Evolutionary conservation across 2,113 vertebrate species (phyloP).

Genomic region (Plotosus lineatus): DNA sequence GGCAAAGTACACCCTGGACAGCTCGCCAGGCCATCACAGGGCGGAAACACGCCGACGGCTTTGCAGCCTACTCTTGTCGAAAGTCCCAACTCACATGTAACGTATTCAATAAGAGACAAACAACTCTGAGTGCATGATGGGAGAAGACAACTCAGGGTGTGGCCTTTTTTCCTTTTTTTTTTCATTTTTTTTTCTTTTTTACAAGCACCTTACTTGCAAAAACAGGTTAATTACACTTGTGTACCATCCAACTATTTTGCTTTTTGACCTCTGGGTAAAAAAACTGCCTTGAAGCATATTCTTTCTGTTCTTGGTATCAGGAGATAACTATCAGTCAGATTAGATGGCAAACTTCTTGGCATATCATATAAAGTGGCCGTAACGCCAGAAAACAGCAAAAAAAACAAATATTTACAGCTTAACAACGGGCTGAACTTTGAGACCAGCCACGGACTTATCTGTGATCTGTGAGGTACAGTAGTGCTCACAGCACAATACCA

Average conservation of each 20-base stretch:
- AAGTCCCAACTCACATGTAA: constrained; percentile 49
- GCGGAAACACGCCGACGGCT: no score
- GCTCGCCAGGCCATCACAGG: no score
- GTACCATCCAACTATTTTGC: constrained; percentile 16
- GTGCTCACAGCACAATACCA: constrained; percentile 57
- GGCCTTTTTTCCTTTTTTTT: no score
- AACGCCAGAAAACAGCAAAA: constrained; percentile 56
- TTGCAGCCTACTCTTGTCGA: no score
- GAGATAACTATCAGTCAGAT: constrained; percentile 63
- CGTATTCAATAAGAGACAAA: constrained; percentile 19
- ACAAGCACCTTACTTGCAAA: neutral
- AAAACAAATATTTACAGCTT: constrained; percentile 54
- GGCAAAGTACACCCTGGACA: no score
- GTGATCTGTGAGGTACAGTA: constrained; percentile 49
- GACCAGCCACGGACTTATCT: constrained; percentile 41
- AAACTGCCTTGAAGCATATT: neutral
- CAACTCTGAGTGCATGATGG: neutral
- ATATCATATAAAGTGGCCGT: constrained; percentile 53
- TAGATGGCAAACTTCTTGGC: constrained; percentile 51
- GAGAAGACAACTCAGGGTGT: neutral
- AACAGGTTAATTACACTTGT: constrained; percentile 8
- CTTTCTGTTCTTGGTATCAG: constrained; percentile 54
- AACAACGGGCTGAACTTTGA: constrained; percentile 61
- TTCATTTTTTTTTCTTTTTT: no score
- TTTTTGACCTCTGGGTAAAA: constrained; percentile 15